Evolutionary conservation across 2,888 invertebrate species (phyloP).

Genomic region (Eupeodes latifasciatus): DNA sequence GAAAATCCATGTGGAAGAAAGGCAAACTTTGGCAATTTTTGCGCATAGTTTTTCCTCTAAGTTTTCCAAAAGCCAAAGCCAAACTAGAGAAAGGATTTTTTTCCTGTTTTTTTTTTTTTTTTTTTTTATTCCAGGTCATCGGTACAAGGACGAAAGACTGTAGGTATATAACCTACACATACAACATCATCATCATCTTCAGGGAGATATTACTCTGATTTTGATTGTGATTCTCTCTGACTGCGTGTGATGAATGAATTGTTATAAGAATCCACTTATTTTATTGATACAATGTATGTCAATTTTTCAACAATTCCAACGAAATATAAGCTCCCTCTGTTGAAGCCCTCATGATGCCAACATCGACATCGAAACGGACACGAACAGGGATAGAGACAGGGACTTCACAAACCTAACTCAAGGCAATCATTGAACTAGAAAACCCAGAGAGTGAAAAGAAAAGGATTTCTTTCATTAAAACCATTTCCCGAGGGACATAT

Average conservation of each 20-base stretch:
- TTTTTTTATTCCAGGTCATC: conserved; percentile 51
- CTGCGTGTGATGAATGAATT: conserved; percentile 66
- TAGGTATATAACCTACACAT: background rate
- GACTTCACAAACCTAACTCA: background rate
- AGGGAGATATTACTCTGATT: conserved; percentile 13
- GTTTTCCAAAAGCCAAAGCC: background rate
- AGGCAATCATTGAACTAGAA: conserved; percentile 44
- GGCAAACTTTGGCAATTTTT: conserved; percentile 54
- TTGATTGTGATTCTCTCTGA: background rate
- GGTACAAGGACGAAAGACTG: conserved; percentile 1
- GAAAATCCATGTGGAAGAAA: conserved; percentile 40
- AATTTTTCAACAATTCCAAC: conserved; percentile 24
- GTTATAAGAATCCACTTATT: conserved; percentile 52
- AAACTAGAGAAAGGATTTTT: background rate
- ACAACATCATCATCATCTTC: background rate
- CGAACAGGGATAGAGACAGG: too few relatives aligned
- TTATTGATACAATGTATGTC: conserved; percentile 69
- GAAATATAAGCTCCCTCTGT: background rate
- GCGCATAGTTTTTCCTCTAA: background rate
- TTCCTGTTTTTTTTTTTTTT: background rate
- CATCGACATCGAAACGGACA: too few relatives aligned
- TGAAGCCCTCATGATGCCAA: background rate
- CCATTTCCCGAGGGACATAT: conserved; percentile 41
- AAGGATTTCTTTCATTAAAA: conserved; percentile 62
- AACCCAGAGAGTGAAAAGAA: conserved; percentile 12